These are phyloP conservation scores for Zootoca vivipara DNA, from an alignment of 2,113 vertebrate species.

Conservation along the genomic window DNA sequence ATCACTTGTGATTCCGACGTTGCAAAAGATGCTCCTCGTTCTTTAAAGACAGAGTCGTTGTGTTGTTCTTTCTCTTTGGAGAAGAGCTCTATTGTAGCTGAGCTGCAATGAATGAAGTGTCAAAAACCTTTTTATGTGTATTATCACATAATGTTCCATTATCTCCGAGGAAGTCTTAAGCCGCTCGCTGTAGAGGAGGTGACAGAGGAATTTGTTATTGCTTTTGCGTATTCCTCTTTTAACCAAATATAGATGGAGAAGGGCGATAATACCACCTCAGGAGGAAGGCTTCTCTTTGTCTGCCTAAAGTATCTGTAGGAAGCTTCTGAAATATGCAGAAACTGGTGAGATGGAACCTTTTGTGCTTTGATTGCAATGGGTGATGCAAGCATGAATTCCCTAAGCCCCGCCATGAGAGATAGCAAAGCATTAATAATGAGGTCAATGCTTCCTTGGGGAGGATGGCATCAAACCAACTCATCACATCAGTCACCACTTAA, in stretches of 20 bases:
- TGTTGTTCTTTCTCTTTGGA: conserved; percentile 49
- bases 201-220: conserved; percentile 54
- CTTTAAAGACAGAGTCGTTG: conserved; percentile 45
- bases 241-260: conserved; percentile 28
- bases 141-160: conserved; percentile 52
- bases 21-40: conserved; percentile 40
- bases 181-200: conserved; percentile 34
- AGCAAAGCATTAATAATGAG: not conserved
- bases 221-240: conserved; percentile 47
- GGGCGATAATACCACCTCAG: conserved; percentile 56
- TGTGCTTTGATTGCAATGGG: conserved; percentile 3
- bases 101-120: conserved; percentile 41
- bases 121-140: conserved; percentile 52
- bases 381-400: not conserved
- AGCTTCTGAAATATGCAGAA: conserved; percentile 49
- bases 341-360: conserved; percentile 46
- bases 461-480: not conserved
- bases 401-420: not conserved
- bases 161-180: conserved; percentile 48
- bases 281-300: conserved; percentile 37
- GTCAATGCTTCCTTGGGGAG: not conserved
- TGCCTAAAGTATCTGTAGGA: conserved; percentile 44
- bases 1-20: conserved; percentile 34
- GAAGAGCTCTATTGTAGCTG: conserved; percentile 47
- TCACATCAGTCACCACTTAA: not conserved